Conservation (phyloP, 2,797 vertebrate species). For the Sebastes vulpes region DNA sequence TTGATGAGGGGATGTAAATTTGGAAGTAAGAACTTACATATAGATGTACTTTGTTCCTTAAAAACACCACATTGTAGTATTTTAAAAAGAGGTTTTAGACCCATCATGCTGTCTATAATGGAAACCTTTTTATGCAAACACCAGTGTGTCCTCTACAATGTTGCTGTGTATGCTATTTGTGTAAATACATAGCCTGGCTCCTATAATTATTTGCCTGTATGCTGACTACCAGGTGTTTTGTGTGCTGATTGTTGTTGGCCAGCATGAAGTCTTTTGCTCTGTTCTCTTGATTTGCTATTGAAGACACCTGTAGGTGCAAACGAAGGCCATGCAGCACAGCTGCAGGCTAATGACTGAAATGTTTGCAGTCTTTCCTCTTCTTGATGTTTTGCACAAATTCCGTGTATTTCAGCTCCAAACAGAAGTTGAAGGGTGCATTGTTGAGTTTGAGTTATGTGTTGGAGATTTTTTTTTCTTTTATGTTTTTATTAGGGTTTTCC, state of each 20-base stretch:
- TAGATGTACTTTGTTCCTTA: background rate
- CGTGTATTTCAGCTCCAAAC: background rate
- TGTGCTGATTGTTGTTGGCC: background rate
- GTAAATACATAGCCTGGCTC: background rate
- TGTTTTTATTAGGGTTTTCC: too few species aligned
- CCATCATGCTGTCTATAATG: background rate
- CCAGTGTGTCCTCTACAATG: background rate
- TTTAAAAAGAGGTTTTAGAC: background rate
- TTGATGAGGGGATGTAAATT: background rate
- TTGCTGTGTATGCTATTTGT: background rate
- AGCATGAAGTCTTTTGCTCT: background rate
- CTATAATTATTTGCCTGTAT: background rate
- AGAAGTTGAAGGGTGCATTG: background rate
- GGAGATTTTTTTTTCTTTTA: too few species aligned
- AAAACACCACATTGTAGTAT: background rate
- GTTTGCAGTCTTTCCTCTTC: background rate
- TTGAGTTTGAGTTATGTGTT: background rate
- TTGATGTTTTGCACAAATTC: background rate
- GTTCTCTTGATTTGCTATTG: slow-evolving; percentile 1
- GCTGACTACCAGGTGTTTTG: slow-evolving; percentile 2
- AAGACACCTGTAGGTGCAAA: slow-evolving; percentile 11
- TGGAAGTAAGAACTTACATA: background rate
- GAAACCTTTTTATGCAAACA: background rate
- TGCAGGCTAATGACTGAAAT: background rate
- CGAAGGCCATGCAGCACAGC: background rate